Base-by-base conservation (phyloP, 2,113 vertebrate species). In the Sceloporus tristichus region DNA sequence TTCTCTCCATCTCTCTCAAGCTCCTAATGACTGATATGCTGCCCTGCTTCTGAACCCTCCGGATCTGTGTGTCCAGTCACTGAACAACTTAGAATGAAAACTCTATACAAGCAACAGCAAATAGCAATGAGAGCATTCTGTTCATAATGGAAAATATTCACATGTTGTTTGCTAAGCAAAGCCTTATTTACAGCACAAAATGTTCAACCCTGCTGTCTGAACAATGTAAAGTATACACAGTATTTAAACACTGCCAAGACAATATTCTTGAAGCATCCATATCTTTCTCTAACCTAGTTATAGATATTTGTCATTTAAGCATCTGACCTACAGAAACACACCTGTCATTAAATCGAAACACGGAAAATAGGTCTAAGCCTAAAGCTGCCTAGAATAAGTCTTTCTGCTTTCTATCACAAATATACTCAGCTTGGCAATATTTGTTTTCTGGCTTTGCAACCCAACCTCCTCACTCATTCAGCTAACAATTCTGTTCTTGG, bases 371-470 rank as follows among this genome's bases (percentile, higher is more conserved):
- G 38, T 8, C 38, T 53, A 79, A 73, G 59, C 34, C 40, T 81
- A 54, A 9, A 0, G 0, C 62, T 80, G 75, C 77, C 87, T 19
- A 70, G 85, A 62, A 53, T 80, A 87, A 70, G 62, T 38, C 77
- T 48, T 82, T 66, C 7, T 88, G 42, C 74, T 18, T n/a, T 0
- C 59, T 70, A 89, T 81, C 74, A 71, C 59, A 74, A 86, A 68
- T 23, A 13, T 13, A 48, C 0, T 0, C 0, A 25, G 68, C 59
- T 86, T 13, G 10, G 0, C 25, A 0, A 42, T 38, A 48, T 77
- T 89, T 85, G 19, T 91, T 73, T 88, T 75, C 85, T 82, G 86
- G 53, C 82, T n/a, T 90, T 85, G 85, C 40, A 65, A 66, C 25
- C 75, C 62, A 59, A 86, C 79, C 66, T 74, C 21, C 16, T 53